Percentiles rank a stretch among this genome's conserved stretches.
Conservation (phyloP, 2,113 vertebrate genomes). For the Excalfactoria chinensis region DNA sequence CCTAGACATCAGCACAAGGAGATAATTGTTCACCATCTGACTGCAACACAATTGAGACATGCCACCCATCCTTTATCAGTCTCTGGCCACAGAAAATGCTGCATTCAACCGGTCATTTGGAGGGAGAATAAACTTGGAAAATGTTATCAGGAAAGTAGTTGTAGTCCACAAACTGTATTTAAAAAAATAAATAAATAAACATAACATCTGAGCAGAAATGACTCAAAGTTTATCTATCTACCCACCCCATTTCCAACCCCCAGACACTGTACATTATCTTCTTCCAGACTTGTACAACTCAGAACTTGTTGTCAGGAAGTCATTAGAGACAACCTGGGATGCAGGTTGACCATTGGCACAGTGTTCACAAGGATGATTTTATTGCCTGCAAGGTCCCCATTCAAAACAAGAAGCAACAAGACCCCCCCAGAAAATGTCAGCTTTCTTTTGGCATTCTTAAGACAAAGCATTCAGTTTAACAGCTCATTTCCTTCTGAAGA, state of each 20-base stretch:
- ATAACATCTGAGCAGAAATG: neutral
- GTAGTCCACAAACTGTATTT: neutral
- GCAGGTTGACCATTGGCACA: neutral
- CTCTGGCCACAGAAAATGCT: neutral
- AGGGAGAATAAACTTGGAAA: neutral
- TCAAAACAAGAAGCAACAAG: neutral
- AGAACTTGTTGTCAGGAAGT: neutral
- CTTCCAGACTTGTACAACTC: neutral
- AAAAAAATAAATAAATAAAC: neutral
- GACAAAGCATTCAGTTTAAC: neutral
- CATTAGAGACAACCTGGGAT: neutral
- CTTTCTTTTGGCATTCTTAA: neutral
- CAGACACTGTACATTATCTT: neutral
- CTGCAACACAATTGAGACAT: neutral
- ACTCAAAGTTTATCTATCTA: neutral
- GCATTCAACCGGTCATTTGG: neutral
- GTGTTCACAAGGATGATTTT: neutral
- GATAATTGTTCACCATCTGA: neutral
- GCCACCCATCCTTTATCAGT: neutral
- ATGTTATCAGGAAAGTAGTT: neutral
- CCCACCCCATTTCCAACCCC: neutral
- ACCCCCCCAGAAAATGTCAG: neutral
- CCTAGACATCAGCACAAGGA: neutral
- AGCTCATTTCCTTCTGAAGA: neutral
- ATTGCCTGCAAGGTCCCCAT: neutral